phyloP scores from a whole-genome alignment of 2,888 invertebrate species.

The Monoplex corrugatus region DNA sequence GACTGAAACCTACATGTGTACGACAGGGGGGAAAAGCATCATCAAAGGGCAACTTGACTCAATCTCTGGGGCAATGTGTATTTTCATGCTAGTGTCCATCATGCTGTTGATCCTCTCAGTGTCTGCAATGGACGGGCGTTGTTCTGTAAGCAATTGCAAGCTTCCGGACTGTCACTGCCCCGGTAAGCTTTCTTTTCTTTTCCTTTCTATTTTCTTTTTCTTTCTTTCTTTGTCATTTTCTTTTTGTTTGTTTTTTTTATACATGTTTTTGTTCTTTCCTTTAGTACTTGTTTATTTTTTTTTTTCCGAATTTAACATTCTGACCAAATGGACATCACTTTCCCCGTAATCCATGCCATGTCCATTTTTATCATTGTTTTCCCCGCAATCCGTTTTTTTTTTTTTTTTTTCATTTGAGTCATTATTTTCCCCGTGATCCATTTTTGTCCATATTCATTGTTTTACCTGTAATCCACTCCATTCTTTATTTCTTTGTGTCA shows the following conservation, averaged over 20 bases:
- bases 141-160: constrained; percentile 58
- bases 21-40: not conserved
- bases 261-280: not conserved
- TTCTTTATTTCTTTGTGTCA: no score
- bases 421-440: no score
- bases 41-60: no score
- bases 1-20: no score
- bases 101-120: not conserved
- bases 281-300: not conserved
- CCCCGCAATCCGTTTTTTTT: no score
- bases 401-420: no score
- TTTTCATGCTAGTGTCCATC: not conserved
- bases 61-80: not conserved
- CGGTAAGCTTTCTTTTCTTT: constrained; percentile 18
- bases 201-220: not conserved
- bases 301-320: not conserved
- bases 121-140: constrained; percentile 29
- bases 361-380: no score
- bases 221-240: not conserved
- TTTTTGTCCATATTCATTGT: no score
- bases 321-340: no score
- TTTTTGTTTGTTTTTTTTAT: not conserved
- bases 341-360: no score
- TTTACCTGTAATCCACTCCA: no score
- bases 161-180: constrained; percentile 72